Base-by-base conservation (phyloP, 2,113 vertebrate species). In the Vulpes vulpes region DNA sequence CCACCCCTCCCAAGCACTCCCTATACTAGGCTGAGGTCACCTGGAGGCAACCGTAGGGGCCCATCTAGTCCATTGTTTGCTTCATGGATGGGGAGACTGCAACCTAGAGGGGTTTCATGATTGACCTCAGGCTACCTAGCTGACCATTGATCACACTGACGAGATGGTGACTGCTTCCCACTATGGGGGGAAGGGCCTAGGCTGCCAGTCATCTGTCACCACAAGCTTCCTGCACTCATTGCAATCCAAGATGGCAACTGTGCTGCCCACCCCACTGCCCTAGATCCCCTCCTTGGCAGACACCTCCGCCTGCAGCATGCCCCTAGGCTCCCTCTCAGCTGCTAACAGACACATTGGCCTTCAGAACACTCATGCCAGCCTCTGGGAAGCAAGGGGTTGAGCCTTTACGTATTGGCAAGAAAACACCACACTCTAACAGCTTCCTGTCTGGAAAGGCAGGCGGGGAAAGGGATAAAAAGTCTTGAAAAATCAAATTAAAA, bases 391-490 rank as follows among this genome's bases (percentile, higher is more conserved):
- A 32, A 49, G 74, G 43, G 62, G 10, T 53, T 67, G 74, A 62
- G 11, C 25, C 67, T 87, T 87, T 55, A 65, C 79, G 94, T 86
- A 59, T 5, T 83, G 82, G 76, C 82, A 78, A 86, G n/a, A 90
- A 97, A 85, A 59, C 43, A 64, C 53, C 49, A 84, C 73, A 65
- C 43, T 90, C 71, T 49, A 19, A 65, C 38, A 51, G 60, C 84
- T 96, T 98, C 64, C 79, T 85, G 76, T 94, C 74, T 97, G 59
- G 87, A 79, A 93, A 96, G 57, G 51, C 85, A 73, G 35, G 59
- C 69, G 65, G 71, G 62, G 8, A 91, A 78, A 74, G 10, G 94
- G 51, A 53, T 81, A 43, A 69, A 85, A 93, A 95, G 80, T 82
- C 30, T 85, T 51, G 35, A 89, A 64, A 95, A 95, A 62, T 59